Evolutionary conservation across 2,888 invertebrate species (phyloP).

Genomic region (Cryptus armator): DNA sequence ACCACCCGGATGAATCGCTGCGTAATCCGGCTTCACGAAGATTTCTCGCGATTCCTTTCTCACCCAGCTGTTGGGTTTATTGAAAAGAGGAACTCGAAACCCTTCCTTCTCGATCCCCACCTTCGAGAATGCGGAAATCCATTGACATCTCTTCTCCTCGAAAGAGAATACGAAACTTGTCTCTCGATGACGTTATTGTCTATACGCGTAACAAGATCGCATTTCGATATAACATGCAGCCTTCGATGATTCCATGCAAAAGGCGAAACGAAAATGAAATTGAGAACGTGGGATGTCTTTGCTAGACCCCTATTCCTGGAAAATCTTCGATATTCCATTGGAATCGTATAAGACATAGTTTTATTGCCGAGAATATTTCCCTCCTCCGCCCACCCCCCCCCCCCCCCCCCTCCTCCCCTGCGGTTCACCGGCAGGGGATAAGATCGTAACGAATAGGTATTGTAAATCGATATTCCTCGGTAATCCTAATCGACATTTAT

Average conservation of each 20-base stretch:
- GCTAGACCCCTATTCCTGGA: background rate
- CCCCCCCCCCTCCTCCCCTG: too few species aligned
- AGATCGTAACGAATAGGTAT: background rate
- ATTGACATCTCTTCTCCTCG: background rate
- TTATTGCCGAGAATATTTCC: background rate
- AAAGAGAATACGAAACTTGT: constrained; percentile 20
- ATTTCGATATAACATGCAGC: background rate
- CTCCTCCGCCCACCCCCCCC: too few species aligned
- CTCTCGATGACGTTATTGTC: constrained; percentile 55
- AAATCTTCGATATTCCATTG: constrained; percentile 1
- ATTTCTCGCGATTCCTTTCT: constrained; percentile 56
- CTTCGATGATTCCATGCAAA: constrained; percentile 36
- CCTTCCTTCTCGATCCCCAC: background rate
- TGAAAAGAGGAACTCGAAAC: constrained; percentile 13
- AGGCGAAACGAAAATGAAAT: constrained; percentile 19
- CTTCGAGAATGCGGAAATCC: background rate
- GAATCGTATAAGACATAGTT: background rate
- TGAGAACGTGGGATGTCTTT: constrained; percentile 4
- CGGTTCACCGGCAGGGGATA: background rate
- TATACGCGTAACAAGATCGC: constrained; percentile 22
- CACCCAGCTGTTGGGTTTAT: constrained; percentile 10
- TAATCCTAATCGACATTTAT: background rate
- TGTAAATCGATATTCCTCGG: background rate
- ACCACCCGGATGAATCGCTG: constrained; percentile 49
- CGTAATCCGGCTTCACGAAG: constrained; percentile 59